These are phyloP conservation scores for Stenodema calcarata DNA, from an alignment of 2,888 invertebrate genomes.

Conservation along the genomic window DNA sequence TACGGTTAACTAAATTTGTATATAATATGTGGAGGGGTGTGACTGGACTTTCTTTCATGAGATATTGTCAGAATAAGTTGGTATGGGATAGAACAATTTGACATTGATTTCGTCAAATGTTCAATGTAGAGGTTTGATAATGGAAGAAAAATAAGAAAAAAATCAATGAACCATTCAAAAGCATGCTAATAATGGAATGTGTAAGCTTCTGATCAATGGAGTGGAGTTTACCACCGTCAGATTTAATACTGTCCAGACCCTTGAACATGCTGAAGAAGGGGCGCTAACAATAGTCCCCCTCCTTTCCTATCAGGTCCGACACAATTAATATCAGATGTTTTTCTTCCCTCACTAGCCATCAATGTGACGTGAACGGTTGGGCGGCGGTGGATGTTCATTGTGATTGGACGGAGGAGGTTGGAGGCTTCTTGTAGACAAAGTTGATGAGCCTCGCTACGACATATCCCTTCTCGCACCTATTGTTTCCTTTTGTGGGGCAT, in stretches of 20 bases:
- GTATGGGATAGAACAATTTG: no score
- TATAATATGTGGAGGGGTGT: no score
- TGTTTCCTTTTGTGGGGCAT: background rate
- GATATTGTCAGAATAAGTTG: no score
- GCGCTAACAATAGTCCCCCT: conserved; percentile 11
- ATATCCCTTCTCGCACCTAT: conserved; percentile 34
- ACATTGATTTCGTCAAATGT: no score
- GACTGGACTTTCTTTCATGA: no score
- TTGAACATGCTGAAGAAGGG: background rate
- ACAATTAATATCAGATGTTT: conserved; percentile 51
- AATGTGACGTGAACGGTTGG: conserved; percentile 5
- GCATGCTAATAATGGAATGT: background rate
- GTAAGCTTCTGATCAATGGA: conserved; percentile 15
- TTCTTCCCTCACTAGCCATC: conserved; percentile 44
- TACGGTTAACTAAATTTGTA: no score
- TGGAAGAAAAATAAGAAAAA: background rate
- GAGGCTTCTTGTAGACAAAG: conserved; percentile 18
- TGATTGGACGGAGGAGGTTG: background rate
- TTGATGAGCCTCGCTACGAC: conserved; percentile 34
- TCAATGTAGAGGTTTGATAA: background rate
- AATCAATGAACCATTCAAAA: conserved; percentile 1
- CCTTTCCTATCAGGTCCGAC: conserved; percentile 1
- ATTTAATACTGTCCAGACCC: conserved; percentile 19
- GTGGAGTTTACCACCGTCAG: conserved; percentile 10
- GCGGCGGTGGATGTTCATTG: conserved; percentile 17